Conservation (phyloP, 2,888 invertebrate genomes). For the Aelia acuminata region DNA sequence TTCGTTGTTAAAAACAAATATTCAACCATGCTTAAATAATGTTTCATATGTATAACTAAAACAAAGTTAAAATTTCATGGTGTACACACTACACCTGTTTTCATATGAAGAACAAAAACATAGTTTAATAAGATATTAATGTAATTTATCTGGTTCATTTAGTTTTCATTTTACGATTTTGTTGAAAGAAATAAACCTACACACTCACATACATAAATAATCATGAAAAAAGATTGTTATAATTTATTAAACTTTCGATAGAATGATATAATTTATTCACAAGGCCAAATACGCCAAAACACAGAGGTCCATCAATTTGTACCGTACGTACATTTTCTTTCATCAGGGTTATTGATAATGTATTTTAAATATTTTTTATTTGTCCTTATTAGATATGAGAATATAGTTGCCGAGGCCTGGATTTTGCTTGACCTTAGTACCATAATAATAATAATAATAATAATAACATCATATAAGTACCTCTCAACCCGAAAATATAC, state of each 20-base stretch:
- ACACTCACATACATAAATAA: background rate
- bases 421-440: too few species aligned
- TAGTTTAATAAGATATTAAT: background rate
- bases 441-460: too few species aligned
- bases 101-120: background rate
- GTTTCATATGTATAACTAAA: background rate
- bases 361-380: too few species aligned
- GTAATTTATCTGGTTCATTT: background rate
- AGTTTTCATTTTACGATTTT: background rate
- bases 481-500: background rate
- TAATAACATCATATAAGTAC: too few species aligned
- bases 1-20: background rate
- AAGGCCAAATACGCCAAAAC: too few species aligned
- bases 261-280: too few species aligned
- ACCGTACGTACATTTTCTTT: too few species aligned
- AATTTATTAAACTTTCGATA: background rate
- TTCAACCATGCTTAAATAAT: background rate
- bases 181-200: background rate
- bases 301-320: too few species aligned
- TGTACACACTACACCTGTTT: background rate
- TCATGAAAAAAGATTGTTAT: background rate
- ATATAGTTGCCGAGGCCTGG: too few species aligned
- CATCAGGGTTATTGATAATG: too few species aligned
- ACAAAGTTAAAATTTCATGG: background rate
- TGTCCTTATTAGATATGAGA: too few species aligned